Evolutionary conservation across 2,113 vertebrate species (phyloP).

Genomic region (Sterrhoptilus dennistouni): DNA sequence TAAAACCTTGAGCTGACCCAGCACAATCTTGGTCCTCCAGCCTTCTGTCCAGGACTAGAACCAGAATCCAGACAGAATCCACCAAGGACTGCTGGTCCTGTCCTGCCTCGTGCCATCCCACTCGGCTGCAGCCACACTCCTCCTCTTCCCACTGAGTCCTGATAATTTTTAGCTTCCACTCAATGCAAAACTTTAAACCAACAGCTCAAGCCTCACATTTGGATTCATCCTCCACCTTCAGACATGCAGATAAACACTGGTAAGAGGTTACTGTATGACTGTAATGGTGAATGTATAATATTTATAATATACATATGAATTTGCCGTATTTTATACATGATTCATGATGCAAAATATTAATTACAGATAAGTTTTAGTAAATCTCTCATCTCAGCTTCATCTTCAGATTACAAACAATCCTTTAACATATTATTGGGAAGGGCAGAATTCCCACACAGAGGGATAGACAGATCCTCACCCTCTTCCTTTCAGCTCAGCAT

Average conservation of each 20-base stretch:
- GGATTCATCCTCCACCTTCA: background rate
- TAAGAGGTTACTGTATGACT: background rate
- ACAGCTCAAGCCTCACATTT: background rate
- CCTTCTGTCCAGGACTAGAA: background rate
- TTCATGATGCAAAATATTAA: constrained; percentile 57
- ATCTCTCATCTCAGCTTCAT: background rate
- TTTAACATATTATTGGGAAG: background rate
- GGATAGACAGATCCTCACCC: background rate
- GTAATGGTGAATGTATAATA: background rate
- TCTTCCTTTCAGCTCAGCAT: background rate
- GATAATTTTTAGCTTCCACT: background rate
- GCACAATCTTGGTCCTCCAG: accelerated
- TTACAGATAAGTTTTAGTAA: constrained; percentile 40
- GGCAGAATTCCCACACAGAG: background rate
- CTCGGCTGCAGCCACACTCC: accelerated
- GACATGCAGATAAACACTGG: background rate
- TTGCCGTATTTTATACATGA: constrained; percentile 46
- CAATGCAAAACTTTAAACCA: background rate
- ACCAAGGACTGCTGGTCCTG: background rate
- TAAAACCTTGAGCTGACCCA: background rate
- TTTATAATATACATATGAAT: constrained; percentile 25
- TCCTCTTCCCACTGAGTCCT: background rate
- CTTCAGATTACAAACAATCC: constrained; percentile 39
- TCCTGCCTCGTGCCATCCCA: background rate
- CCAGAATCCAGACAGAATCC: background rate